A percentile compares a stretch with the other conserved stretches of the same genome.
Conservation (phyloP, 2,797 vertebrate genomes). For the Hydrolagus colliei region DNA sequence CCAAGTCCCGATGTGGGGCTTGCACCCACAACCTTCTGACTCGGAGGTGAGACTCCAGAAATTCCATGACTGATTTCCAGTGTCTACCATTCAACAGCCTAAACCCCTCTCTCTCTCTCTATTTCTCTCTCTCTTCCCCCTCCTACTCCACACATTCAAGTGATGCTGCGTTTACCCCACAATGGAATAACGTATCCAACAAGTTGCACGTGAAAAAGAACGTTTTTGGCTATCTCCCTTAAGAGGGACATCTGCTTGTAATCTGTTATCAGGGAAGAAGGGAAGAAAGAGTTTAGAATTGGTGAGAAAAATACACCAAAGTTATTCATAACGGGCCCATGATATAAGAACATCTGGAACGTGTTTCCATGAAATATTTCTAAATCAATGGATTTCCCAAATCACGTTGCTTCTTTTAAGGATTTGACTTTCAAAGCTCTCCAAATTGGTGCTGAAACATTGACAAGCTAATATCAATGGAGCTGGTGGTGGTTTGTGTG, state of each 20-base stretch:
- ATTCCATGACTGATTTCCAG: no score
- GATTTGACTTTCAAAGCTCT: neutral
- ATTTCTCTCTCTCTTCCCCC: no score
- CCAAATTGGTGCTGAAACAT: neutral
- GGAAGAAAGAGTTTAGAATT: neutral
- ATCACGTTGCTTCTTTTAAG: neutral
- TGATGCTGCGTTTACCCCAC: neutral
- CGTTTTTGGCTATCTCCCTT: neutral
- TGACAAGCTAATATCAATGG: neutral
- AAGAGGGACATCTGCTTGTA: constrained; percentile 11
- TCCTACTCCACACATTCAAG: neutral
- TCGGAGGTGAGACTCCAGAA: no score
- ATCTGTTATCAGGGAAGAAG: constrained; percentile 3
- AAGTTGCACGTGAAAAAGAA: neutral
- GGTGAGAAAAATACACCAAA: neutral
- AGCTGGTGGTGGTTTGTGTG: neutral
- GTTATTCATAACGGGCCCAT: neutral
- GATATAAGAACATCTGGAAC: constrained; percentile 21
- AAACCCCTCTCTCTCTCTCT: no score
- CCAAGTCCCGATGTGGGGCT: no score
- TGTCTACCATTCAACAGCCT: no score
- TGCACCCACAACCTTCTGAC: no score
- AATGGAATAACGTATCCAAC: neutral
- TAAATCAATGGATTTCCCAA: neutral
- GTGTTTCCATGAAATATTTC: neutral